A percentile compares a stretch with the other conserved stretches of the same genome.
These are phyloP conservation scores for Tenualosa thibaudeaui DNA, from an alignment of 2,797 vertebrate species.

Conservation along the genomic window DNA sequence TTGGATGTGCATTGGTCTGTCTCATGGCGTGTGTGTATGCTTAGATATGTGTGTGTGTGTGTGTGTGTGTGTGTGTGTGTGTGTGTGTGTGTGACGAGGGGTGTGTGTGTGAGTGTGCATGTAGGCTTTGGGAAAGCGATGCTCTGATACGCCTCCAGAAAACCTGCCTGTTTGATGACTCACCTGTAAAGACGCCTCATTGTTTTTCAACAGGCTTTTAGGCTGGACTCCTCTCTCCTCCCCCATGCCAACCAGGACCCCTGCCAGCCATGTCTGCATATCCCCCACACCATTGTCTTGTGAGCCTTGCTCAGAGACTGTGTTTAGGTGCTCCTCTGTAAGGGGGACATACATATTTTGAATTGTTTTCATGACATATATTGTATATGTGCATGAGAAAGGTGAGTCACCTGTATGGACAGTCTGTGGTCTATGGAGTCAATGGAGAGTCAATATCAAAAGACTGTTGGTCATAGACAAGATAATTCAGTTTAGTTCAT, in stretches of 20 bases:
- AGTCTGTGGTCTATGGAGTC: too few species aligned
- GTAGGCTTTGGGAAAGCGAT: not conserved
- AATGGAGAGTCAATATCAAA: too few species aligned
- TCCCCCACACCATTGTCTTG: not conserved
- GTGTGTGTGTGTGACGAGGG: not conserved
- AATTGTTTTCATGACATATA: not conserved
- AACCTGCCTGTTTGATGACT: not conserved
- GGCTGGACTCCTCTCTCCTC: not conserved
- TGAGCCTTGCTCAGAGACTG: not conserved
- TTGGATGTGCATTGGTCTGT: not conserved
- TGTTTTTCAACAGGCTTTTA: not conserved
- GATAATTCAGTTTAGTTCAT: too few species aligned
- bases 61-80: not conserved
- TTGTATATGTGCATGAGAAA: not conserved
- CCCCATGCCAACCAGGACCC: not conserved
- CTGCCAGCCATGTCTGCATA: not conserved
- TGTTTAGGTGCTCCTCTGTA: too few species aligned
- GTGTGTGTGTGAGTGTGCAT: not conserved
- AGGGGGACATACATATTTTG: not conserved
- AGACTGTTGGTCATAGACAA: too few species aligned
- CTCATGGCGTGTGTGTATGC: not conserved
- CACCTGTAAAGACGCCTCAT: not conserved
- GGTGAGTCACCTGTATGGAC: too few species aligned
- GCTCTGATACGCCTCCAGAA: not conserved
- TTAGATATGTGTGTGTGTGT: not conserved